Percentiles rank a stretch among this genome's conserved stretches.
These are phyloP conservation scores for Macrochelys suwanniensis DNA, from an alignment of 2,797 vertebrate species.

Conservation along the genomic window DNA sequence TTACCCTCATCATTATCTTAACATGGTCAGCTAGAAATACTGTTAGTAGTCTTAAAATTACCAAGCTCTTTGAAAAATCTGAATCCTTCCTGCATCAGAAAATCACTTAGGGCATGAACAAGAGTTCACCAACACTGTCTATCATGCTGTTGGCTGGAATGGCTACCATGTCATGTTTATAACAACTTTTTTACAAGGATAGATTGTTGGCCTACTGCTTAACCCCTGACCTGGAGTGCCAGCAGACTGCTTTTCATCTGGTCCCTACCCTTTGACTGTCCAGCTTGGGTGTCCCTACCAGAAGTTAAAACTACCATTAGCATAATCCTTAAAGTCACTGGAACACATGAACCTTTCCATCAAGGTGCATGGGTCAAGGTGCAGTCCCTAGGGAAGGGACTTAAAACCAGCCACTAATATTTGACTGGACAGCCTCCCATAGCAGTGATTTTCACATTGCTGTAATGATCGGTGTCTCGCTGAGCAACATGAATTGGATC, in stretches of 20 bases:
- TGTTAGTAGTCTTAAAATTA: slow-evolving; percentile 25
- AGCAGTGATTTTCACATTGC: slow-evolving; percentile 34
- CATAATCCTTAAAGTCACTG: not conserved
- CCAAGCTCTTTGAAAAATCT: slow-evolving; percentile 2
- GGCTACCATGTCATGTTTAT: not conserved
- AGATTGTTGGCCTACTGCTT: not conserved
- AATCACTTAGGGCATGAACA: not conserved
- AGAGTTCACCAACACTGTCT: not conserved
- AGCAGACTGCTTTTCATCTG: not conserved
- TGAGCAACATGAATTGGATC: slow-evolving; percentile 39
- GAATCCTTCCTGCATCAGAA: not conserved
- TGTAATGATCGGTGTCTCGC: slow-evolving; percentile 6
- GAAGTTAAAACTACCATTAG: not conserved
- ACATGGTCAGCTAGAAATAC: slow-evolving; percentile 42
- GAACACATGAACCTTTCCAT: not conserved
- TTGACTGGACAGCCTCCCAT: slow-evolving; percentile 22
- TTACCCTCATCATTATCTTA: slow-evolving; percentile 65
- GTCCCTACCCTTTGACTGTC: not conserved
- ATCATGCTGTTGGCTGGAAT: not conserved
- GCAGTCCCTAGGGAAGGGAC: not conserved
- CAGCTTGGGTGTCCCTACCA: not conserved
- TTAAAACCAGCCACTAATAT: not conserved
- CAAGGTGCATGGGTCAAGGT: not conserved
- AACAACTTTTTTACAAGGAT: not conserved
- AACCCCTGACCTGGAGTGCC: not conserved